Evolutionary conservation across 2,888 invertebrate species (phyloP).

Genomic region (Heliconius aoede): DNA sequence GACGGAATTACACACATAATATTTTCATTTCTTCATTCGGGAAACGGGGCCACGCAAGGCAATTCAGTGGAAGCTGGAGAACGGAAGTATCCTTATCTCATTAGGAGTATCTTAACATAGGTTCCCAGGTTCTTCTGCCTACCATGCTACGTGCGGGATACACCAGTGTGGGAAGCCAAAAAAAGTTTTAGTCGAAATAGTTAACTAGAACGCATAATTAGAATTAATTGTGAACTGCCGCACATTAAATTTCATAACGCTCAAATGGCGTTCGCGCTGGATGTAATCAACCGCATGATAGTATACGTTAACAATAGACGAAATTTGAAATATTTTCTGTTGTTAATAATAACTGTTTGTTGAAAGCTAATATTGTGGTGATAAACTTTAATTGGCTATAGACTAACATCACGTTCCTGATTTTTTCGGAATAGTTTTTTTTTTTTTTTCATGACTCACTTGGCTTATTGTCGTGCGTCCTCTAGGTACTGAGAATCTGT

Average conservation of each 20-base stretch:
- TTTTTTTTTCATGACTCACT: neutral
- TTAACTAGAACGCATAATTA: neutral
- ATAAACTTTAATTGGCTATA: neutral
- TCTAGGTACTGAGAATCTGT: no score
- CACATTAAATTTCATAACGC: conserved; percentile 20
- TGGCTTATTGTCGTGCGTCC: no score
- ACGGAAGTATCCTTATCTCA: no score
- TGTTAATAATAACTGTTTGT: conserved; percentile 16
- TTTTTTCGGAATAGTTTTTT: no score
- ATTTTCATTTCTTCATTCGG: no score
- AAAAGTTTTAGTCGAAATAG: neutral
- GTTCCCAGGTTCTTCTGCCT: no score
- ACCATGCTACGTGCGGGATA: no score
- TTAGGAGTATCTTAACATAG: no score
- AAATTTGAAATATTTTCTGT: conserved; percentile 22
- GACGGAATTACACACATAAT: no score
- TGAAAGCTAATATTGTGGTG: conserved; percentile 3
- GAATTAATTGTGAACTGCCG: conserved; percentile 10
- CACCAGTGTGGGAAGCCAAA: neutral
- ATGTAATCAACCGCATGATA: conserved; percentile 18
- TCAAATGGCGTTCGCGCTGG: neutral
- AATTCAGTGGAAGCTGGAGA: no score
- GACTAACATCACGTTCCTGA: neutral
- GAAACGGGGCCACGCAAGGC: no score
- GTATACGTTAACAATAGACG: conserved; percentile 5